Base-by-base conservation (phyloP, 1,140 invertebrate species). In the Zaprionus ghesquierei region DNA sequence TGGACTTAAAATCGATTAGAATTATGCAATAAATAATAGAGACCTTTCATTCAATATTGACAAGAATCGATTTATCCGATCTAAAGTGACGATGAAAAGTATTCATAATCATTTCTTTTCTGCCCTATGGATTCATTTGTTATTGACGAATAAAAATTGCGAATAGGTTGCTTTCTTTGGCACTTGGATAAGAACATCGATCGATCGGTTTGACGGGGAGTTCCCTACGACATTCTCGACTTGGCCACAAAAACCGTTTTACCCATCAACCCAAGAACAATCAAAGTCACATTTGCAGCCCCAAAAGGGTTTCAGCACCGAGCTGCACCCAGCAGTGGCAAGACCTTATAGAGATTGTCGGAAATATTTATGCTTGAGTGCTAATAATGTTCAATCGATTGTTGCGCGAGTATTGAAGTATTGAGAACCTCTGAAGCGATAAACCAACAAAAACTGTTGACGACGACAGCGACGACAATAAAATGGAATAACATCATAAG, bases 341-440 rank as follows among this genome's bases (percentile, higher is more conserved):
- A 46, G 41, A 46, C 41, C 41, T 46, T 46, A 51, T 65, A 66
- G 60, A 70, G 60, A 75, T 73, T 72, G 79, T 87, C 72, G 64
- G 73, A 77, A 58, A 82, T 76, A 79, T 87, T 65, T 89, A 86
- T 86, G 82, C 82, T 87, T 82, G 82, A 86, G 79, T 86, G 82
- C 82, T 87, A 86, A 86, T 87, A 89, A 77, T 87, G 82, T 87
- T 82, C 84, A 87, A 87, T 87, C 79, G 82, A 87, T 87, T 87
- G 82, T 79, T 80, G 59, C 66, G 50, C 5, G 23, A 64, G 41
- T 68, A 73, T 73, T 59, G 62, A 69, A 31, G 58, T 38, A 72
- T 71, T 29, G 70, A 78, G 50, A 87, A 82, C 72, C 79, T 79
- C 51, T 89, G 62, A 66, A 89, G 84, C 82, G 82, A 87, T 87